Evolutionary conservation across 2,113 vertebrate genomes (phyloP), one percentile per base, ranked within the genome.

Genomic region (Eleginops maclovinus): DNA sequence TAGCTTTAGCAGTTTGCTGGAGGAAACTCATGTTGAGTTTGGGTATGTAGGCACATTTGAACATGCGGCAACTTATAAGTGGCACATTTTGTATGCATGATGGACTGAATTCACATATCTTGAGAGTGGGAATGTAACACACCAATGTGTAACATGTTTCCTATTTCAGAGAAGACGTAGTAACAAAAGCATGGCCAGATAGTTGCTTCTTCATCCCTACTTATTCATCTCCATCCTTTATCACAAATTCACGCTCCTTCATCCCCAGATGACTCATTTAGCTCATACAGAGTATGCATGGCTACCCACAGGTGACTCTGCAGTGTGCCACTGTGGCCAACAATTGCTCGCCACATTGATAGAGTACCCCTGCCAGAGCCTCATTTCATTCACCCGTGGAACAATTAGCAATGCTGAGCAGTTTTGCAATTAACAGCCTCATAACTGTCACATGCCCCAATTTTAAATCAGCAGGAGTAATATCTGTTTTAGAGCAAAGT

Each of bases 401-500:
- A 92, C 94, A 94, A 95, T 95, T 94, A 94, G 93, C 89, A 93
- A 93, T 93, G 93, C 93, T 92, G 91, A 93, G 91, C 92, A 93
- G 91, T 93, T 94, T 94, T 87, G 91, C 91, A 95, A 94, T 94
- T 94, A 95, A 94, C 90, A 87, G 91, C 89, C 87, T 90, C 89
- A 86, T 94, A 94, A 95, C 93, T 94, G 94, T 94, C 92, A 93
- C 92, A 93, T 91, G 92, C 87, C 93, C 93, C 87, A 93, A 89
- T 93, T 95, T 94, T 90, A 94, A 94, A 93, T 93, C 91, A 94
- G 89, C 87, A 82, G 75, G 83, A 92, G 88, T 88, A 91, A 93
- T 93, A 92, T 93, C 92, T 93, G 88, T 92, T 94, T 94, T 92
- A 93, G 88, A 94, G 88, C 88, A 93, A 94, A 95, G 92, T 94